phyloP scores from a whole-genome alignment of 2,888 invertebrate species.

The Quadroppia sp. region DNA sequence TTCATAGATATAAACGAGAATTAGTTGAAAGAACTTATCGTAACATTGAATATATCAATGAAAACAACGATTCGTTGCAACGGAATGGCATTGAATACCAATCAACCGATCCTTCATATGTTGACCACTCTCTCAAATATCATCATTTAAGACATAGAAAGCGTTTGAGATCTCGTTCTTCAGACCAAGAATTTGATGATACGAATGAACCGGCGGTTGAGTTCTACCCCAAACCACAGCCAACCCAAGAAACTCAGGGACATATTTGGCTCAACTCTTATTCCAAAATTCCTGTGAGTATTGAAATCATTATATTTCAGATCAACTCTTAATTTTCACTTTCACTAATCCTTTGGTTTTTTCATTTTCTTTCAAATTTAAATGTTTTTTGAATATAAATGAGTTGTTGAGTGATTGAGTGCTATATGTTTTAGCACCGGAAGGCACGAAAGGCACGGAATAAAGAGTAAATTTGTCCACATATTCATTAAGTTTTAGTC shows the following conservation, averaged over 20 bases:
- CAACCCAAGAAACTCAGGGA: constrained; percentile 44
- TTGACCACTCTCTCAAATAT: not conserved
- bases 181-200: constrained; percentile 41
- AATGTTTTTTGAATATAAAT: constrained; percentile 23
- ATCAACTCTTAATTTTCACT: constrained; percentile 6
- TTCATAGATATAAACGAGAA: constrained; percentile 17
- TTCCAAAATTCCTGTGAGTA: constrained; percentile 73
- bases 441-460: constrained; percentile 15
- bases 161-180: constrained; percentile 2
- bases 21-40: not conserved
- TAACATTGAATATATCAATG: not conserved
- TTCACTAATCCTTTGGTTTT: not conserved
- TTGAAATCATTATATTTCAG: not conserved
- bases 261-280: constrained; percentile 76
- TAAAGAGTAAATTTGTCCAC: constrained; percentile 8
- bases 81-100: not conserved
- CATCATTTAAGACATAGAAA: constrained; percentile 6
- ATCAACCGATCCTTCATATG: not conserved
- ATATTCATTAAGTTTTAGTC: constrained; percentile 11
- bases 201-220: constrained; percentile 46
- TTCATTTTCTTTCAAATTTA: not conserved
- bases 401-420: not conserved
- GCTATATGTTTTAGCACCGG: not conserved
- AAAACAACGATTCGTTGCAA: constrained; percentile 2
- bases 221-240: constrained; percentile 47